Base-by-base conservation (phyloP, 2,797 vertebrate genomes). In the Karalla daura region DNA sequence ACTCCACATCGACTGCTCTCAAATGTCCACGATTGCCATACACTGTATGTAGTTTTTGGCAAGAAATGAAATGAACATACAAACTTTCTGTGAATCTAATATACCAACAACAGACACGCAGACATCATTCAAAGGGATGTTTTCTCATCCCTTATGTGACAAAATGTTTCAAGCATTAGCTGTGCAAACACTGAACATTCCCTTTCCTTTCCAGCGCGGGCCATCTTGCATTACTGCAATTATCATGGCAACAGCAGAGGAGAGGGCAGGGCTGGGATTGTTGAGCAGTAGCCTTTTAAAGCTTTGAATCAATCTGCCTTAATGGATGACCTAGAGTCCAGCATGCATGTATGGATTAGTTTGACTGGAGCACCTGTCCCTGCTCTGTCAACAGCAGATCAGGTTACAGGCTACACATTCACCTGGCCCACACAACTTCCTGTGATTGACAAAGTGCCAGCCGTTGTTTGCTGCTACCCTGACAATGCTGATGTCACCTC, bases 361-460 rank as follows among this genome's bases (percentile, higher is more conserved):
- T 89, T 86, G 80, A 77, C 79, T 45, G 78, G 68, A 92, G 84
- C 93, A 94, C 89, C 93, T 93, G 92, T 91, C 82, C 89, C 86
- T 83, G 83, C 59, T 93, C 89, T 92, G 92, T 93, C 93, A 94
- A 92, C 91, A 94, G 83, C 79, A 73, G 91, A 90, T 93, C 88
- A 79, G 80, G 86, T 91, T 91, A 86, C 90, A 73, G 67, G 75
- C 81, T 76, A 67, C 78, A 61, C 56, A 56, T 69, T 86, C 85
- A 89, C 89, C 84, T 86, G 81, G 84, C 70, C 58, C 67, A 78
- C 84, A 87, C 81, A 47, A 77, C 86, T 86, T 92, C 88, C 87
- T 92, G 83, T 86, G 87, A 80, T 49, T 80, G 78, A 85, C 77
- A 72, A 66, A n/a, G 45, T 21, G 12, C 18, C 20, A 5, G 63